phyloP scores from a whole-genome alignment of 2,113 vertebrate genomes.

The Saccopteryx leptura region DNA sequence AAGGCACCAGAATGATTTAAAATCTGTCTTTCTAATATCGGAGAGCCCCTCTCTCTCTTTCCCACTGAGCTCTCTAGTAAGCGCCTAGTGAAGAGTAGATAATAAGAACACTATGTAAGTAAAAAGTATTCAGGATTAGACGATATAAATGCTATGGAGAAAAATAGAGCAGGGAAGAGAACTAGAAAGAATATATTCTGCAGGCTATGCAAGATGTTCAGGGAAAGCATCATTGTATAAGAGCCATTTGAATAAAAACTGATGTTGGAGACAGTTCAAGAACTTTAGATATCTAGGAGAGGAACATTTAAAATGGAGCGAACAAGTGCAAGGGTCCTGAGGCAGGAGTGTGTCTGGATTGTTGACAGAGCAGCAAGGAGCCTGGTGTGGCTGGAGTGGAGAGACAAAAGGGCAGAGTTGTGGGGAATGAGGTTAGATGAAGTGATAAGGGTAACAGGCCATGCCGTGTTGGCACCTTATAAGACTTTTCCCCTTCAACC shows the following conservation, averaged over 20 bases:
- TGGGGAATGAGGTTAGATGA: not conserved
- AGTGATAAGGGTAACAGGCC: not conserved
- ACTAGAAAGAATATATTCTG: not conserved
- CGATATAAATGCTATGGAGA: not conserved
- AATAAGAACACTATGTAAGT: not conserved
- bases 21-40: not conserved
- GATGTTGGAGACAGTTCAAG: not conserved
- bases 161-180: not conserved
- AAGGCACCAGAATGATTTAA: not conserved
- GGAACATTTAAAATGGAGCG: not conserved
- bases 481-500: not conserved
- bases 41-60: not conserved
- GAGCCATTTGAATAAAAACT: not conserved
- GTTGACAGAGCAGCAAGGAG: not conserved
- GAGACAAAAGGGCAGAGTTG: not conserved
- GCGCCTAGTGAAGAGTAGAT: not conserved
- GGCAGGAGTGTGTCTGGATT: not conserved
- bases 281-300: not conserved
- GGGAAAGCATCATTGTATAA: not conserved
- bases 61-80: not conserved
- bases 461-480: not conserved
- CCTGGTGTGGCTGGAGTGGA: not conserved
- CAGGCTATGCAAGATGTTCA: not conserved
- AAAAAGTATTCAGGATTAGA: not conserved
- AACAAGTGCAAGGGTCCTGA: not conserved